phyloP scores from a whole-genome alignment of 2,797 vertebrate genomes.

The Babyrousa celebensis region DNA sequence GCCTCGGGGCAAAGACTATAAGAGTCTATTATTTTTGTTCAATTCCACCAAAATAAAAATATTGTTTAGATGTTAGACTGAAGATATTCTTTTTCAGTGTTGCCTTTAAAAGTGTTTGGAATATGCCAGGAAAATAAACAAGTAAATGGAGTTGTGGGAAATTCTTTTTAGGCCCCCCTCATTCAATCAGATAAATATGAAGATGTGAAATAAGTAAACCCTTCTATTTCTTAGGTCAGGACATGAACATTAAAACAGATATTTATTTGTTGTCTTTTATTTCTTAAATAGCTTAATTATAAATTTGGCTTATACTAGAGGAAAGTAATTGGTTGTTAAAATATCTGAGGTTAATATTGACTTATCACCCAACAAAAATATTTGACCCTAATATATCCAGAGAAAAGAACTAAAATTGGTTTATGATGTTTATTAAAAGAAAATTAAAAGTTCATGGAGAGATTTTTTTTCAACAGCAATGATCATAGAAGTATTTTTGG shows the following conservation, averaged over 20 bases:
- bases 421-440: constrained; percentile 69
- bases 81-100: constrained; percentile 36
- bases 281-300: constrained; percentile 74
- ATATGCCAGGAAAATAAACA: constrained; percentile 73
- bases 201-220: constrained; percentile 17
- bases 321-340: constrained; percentile 72
- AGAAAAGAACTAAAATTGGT: constrained; percentile 50
- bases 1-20: not conserved
- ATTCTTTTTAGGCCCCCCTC: constrained; percentile 61
- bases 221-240: constrained; percentile 62
- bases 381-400: constrained; percentile 51
- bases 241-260: constrained; percentile 69
- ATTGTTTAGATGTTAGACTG: not conserved
- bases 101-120: constrained; percentile 67
- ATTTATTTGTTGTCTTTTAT: constrained; percentile 75
- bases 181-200: constrained; percentile 75
- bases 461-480: constrained; percentile 65
- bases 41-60: constrained; percentile 55
- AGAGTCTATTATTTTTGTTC: constrained; percentile 51
- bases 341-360: constrained; percentile 63
- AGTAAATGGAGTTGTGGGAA: constrained; percentile 73
- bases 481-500: constrained; percentile 63
- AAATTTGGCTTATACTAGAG: constrained; percentile 66
- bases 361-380: constrained; percentile 78
- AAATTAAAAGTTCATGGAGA: constrained; percentile 63